Evolutionary conservation across 2,888 invertebrate species (phyloP), one percentile per base, ranked within the genome.

Genomic region (Hypsopygia costalis): DNA sequence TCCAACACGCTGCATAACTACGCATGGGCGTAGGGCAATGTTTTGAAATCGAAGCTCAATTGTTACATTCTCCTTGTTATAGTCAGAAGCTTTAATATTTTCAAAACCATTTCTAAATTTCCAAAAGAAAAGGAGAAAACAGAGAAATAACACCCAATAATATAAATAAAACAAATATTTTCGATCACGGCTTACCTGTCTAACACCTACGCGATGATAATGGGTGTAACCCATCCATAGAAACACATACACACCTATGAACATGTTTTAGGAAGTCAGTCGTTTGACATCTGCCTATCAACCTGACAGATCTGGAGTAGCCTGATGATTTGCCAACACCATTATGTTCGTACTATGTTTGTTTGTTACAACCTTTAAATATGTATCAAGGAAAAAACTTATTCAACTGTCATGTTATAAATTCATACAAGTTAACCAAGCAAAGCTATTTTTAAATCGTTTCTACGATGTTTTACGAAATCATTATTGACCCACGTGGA

Each of bases 251-350:
- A 25, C 16, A 25, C 25, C 25, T 5, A n/a, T 3, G 16, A 16
- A 25, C 25, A 25, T 31, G 47, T 33, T 41, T 25, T 20, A 36
- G 41, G 44, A 40, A 48, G 34, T 36, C 35, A 36, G 31, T 36
- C 25, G 12, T 31, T 9, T 43, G 36, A 44, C 52, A 47, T 41
- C 44, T 51, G 51, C 36, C 42, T 37, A 46, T 47, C 49, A 42
- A 31, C 27, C 35, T 33, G 37, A 40, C 35, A 37, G 31, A 34
- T 9, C 11, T 39, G 11, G 33, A 33, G 32, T 38, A 36, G 36
- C 2, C 7, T 35, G 49, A 30, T 45, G 51, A 54, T 53, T 53
- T 55, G 52, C 47, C 46, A 46, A 47, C 46, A 45, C 49, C 28
- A 52, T 52, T 50, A 48, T 48, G 52, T 58, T 41, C 22, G 34